A percentile compares a stretch with the other conserved stretches of the same genome.
These are phyloP conservation scores for Xestia rhomboidea DNA, from an alignment of 2,888 invertebrate species.

Conservation along the genomic window DNA sequence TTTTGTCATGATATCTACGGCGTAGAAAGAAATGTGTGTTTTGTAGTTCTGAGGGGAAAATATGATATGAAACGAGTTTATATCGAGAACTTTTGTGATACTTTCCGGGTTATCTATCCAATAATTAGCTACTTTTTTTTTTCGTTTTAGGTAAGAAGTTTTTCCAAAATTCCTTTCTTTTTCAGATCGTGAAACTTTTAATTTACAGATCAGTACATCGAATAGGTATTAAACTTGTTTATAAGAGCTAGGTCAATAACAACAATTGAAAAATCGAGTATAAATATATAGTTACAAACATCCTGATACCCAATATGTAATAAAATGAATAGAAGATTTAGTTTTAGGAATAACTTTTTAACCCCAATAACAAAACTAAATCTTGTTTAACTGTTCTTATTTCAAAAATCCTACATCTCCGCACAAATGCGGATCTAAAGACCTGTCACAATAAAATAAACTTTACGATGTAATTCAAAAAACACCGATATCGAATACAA, in stretches of 20 bases:
- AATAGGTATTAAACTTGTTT: neutral
- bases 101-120: neutral
- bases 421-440: slow-evolving; percentile 43
- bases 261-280: neutral
- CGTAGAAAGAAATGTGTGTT: slow-evolving; percentile 2
- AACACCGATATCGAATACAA: slow-evolving; percentile 77
- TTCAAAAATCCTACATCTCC: neutral
- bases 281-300: neutral
- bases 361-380: slow-evolving; percentile 26
- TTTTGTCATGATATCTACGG: slow-evolving; percentile 45
- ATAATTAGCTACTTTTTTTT: neutral
- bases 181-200: neutral
- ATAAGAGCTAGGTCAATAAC: neutral
- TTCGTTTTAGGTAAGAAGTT: neutral
- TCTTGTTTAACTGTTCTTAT: neutral
- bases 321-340: neutral
- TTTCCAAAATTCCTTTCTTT: neutral
- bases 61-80: neutral
- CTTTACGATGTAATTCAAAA: slow-evolving; percentile 74
- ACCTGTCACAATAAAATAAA: slow-evolving; percentile 72
- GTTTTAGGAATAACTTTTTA: neutral
- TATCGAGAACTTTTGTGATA: neutral
- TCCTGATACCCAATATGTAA: neutral
- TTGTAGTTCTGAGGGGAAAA: neutral
- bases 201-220: neutral